Evolutionary conservation across 2,888 invertebrate genomes (phyloP), one percentile per base, ranked within the genome.

Genomic region (Chrysomela aeneicollis): DNA sequence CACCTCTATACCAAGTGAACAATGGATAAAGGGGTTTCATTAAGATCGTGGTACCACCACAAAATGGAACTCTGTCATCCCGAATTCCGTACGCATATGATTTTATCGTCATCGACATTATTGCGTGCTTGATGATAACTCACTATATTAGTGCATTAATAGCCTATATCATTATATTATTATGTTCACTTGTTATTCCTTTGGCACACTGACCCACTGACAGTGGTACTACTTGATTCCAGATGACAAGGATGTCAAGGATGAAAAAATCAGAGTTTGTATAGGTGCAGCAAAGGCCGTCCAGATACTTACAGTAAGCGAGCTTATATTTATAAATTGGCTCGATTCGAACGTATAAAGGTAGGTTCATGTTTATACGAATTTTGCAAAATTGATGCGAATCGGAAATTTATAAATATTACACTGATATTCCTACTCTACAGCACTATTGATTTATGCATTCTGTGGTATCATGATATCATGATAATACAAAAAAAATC

Each of bases 191-290:
- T 42, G 42, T 42, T 42, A 42, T 42, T 76, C 78, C 77, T 76
- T 73, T 76, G 78, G 78, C 78, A 76, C 70, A 78, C 73, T 77
- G 68, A 77, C 78, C 80, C 76, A 81, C 76, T 79, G 76, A 76
- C 77, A 77, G 75, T 77, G 77, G 77, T 76, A 77, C 70, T 70
- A 74, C 71, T 70, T 74, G 60, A 64, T 66, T 60, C 61, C 64
- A 59, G 66, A 67, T 67, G 71, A 67, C 66, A 71, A 71, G 59
- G 63, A 63, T 71, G 71, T 69, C 71, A 71, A 71, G 71, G 71
- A 62, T 71, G 66, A 63, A 71, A 71, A 69, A 71, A 69, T 62
- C 61, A 62, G 61, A 59, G 69, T 67, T 66, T 64, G 26, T 26
- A 6, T 5, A 69, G 71, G 71, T 69, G 71, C 69, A 71, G 69